Evolutionary conservation across 2,888 invertebrate genomes (phyloP).

Genomic region (Andrena marginata): DNA sequence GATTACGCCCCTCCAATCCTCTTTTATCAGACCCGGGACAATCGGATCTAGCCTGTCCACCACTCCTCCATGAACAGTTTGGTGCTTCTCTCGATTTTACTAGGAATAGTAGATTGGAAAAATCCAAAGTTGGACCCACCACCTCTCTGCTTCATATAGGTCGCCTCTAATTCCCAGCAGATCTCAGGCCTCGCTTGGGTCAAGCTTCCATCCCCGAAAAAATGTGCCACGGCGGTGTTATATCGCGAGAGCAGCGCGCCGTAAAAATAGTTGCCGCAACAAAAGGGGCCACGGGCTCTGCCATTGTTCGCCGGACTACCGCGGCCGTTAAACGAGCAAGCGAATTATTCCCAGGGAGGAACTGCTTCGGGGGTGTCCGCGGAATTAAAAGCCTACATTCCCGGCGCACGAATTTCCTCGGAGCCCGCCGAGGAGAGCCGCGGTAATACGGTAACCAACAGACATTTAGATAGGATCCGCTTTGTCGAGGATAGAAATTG

Average conservation of each 20-base stretch:
- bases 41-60: too few relatives aligned
- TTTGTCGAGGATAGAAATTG: constrained; percentile 44
- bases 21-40: not conserved
- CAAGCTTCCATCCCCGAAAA: not conserved
- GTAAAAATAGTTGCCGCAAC: not conserved
- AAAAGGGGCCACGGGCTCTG: not conserved
- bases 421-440: constrained; percentile 21
- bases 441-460: constrained; percentile 48
- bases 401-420: not conserved
- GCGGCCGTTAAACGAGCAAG: not conserved
- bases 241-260: not conserved
- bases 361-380: not conserved
- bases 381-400: not conserved
- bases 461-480: constrained; percentile 56
- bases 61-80: too few relatives aligned
- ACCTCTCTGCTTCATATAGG: too few relatives aligned
- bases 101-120: too few relatives aligned
- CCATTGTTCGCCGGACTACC: not conserved
- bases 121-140: too few relatives aligned
- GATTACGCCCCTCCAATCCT: not conserved
- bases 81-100: too few relatives aligned
- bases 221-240: not conserved
- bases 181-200: not conserved
- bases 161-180: too few relatives aligned
- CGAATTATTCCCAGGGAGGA: constrained; percentile 7